A percentile compares a stretch with the other conserved stretches of the same genome.
Conservation (phyloP, 2,797 vertebrate genomes). For the Halcyon chelicuti region DNA sequence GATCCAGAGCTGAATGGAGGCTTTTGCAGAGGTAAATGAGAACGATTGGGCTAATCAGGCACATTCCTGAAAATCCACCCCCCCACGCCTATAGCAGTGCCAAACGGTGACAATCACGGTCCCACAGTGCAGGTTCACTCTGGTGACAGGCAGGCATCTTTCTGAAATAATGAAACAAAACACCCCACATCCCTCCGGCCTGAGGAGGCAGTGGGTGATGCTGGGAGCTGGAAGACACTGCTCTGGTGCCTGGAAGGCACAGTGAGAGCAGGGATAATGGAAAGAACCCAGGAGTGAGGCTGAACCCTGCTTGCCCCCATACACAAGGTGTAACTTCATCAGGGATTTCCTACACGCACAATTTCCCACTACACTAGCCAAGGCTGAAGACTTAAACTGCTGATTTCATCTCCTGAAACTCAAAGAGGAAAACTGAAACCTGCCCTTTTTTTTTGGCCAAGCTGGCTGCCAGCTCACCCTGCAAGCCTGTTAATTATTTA, state of each 20-base stretch:
- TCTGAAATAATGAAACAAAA: not conserved
- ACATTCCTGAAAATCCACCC: not conserved
- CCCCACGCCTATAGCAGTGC: too few species aligned
- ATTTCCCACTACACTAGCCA: not conserved
- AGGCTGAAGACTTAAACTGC: not conserved
- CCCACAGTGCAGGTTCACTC: rapidly evolving
- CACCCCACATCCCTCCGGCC: not conserved
- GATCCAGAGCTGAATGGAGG: not conserved
- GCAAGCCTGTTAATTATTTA: constrained; percentile 30
- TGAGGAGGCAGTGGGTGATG: not conserved
- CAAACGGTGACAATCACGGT: rapidly evolving
- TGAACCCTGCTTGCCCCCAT: not conserved
- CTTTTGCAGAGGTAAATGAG: not conserved
- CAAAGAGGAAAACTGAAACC: not conserved
- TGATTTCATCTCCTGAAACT: not conserved
- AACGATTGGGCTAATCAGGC: rapidly evolving
- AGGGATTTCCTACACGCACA: rapidly evolving
- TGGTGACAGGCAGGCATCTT: rapidly evolving
- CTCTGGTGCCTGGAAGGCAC: not conserved
- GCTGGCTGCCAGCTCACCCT: not conserved
- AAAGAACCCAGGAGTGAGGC: not conserved
- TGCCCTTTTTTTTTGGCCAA: not conserved
- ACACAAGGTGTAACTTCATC: not conserved
- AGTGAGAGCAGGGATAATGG: not conserved
- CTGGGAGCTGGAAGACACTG: not conserved